Base-by-base conservation (phyloP, 2,113 vertebrate genomes). In the Microcebus lehilahytsara region DNA sequence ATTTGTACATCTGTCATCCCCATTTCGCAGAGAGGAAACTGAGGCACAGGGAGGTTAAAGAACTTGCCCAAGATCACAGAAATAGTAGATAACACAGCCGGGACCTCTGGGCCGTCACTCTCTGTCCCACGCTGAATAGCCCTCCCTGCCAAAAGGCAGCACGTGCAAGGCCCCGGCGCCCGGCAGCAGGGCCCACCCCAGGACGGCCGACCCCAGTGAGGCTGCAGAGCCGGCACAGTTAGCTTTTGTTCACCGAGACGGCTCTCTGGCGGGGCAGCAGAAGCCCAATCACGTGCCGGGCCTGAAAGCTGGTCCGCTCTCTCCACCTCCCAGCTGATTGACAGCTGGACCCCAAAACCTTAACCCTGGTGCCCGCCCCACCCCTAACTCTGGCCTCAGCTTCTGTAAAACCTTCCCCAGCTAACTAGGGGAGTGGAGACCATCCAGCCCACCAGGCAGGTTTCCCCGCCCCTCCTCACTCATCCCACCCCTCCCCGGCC, bases 141-240 rank as follows among this genome's bases (percentile, higher is more conserved):
- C 9, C 8, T 46, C n/a, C 49, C 85, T 46, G 16, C 17, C 49
- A 4, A 20, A 25, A 22, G 0, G 40, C 5, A 42, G 72, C 25
- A 3, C 0, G 1, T 37, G 53, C 78, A 77, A 96, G 78, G 72
- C 11, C 86, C 58, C 2, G 22, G 66, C 0, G 0, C 53, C 69
- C 10, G 0, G 0, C 16, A 1, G 22, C 13, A 30, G 37, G 49
- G 5, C 12, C 66, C n/a, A 3, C 3, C 51, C 14, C 0, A 64
- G 51, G 42, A 72, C 13, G 13, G 34, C 22, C 8, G 0, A 2
- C 5, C 0, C 0, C 0, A 23, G 14, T 2, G 27, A 75, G 10
- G 20, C 51, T 0, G 10, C 9, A 67, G 13, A 27, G 62, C 11
- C 40, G 6, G 19, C 71, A 22, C 19, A 56, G 81, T 5, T 16